These are phyloP conservation scores for Oryzias sinensis DNA, from an alignment of 2,797 vertebrate genomes.

Conservation along the genomic window DNA sequence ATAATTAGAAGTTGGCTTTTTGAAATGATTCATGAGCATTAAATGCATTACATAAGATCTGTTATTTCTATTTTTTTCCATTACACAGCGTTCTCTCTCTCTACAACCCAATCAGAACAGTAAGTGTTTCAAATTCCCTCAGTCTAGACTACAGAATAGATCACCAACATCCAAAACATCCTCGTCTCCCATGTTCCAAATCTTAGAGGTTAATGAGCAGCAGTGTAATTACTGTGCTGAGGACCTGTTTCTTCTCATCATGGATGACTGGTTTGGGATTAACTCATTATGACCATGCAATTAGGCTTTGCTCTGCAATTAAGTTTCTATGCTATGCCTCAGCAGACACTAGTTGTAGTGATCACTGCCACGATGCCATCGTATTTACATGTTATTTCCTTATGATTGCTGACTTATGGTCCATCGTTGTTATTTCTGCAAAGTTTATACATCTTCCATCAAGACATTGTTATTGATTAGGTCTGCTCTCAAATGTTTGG, in stretches of 20 bases:
- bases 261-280: slow-evolving; percentile 65
- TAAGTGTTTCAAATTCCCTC: slow-evolving; percentile 6
- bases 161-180: slow-evolving; percentile 15
- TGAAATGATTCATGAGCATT: slow-evolving; percentile 8
- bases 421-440: slow-evolving; percentile 43
- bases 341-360: slow-evolving; percentile 46
- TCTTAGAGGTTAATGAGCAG: slow-evolving; percentile 59
- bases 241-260: slow-evolving; percentile 61
- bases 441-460: neutral
- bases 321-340: slow-evolving; percentile 59
- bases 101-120: neutral
- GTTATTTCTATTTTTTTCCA: slow-evolving; percentile 1
- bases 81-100: slow-evolving; percentile 1
- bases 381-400: slow-evolving; percentile 43
- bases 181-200: slow-evolving; percentile 18
- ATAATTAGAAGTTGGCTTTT: neutral
- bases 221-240: slow-evolving; percentile 62
- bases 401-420: slow-evolving; percentile 30
- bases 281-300: slow-evolving; percentile 74
- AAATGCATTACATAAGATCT: slow-evolving; percentile 4
- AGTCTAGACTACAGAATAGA: slow-evolving; percentile 12
- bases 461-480: slow-evolving; percentile 51
- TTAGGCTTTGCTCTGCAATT: slow-evolving; percentile 71
- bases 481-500: slow-evolving; percentile 15
- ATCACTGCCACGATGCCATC: slow-evolving; percentile 49